These are phyloP conservation scores for Laticauda colubrina DNA, from an alignment of 2,113 vertebrate species.

Conservation along the genomic window DNA sequence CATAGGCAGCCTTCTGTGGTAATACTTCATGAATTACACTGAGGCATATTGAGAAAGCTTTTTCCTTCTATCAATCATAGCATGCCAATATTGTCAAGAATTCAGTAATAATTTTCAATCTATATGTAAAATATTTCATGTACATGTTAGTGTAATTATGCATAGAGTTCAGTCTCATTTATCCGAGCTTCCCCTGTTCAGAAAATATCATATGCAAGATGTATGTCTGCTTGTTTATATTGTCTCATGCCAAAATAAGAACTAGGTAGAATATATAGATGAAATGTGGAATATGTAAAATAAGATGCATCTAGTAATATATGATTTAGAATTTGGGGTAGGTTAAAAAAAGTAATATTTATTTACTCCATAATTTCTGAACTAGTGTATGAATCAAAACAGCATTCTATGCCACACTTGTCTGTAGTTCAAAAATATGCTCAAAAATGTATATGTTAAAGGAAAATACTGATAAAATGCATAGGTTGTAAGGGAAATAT, in stretches of 20 bases:
- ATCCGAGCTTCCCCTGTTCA: background rate
- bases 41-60: constrained; percentile 1
- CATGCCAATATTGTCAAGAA: background rate
- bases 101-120: background rate
- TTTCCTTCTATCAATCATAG: background rate
- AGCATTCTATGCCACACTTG: background rate
- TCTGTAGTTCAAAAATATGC: background rate
- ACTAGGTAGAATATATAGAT: background rate
- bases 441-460: background rate
- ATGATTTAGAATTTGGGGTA: background rate
- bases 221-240: background rate
- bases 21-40: background rate
- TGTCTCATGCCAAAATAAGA: background rate
- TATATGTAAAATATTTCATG: constrained; percentile 1
- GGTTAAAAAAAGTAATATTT: background rate
- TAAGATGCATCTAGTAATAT: background rate
- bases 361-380: background rate
- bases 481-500: background rate
- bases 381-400: background rate
- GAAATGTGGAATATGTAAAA: background rate
- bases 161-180: background rate
- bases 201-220: background rate
- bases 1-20: background rate
- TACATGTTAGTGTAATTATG: constrained; percentile 3
- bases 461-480: background rate